Evolutionary conservation across 2,888 invertebrate species (phyloP).

Genomic region (Leucophenga maculata): DNA sequence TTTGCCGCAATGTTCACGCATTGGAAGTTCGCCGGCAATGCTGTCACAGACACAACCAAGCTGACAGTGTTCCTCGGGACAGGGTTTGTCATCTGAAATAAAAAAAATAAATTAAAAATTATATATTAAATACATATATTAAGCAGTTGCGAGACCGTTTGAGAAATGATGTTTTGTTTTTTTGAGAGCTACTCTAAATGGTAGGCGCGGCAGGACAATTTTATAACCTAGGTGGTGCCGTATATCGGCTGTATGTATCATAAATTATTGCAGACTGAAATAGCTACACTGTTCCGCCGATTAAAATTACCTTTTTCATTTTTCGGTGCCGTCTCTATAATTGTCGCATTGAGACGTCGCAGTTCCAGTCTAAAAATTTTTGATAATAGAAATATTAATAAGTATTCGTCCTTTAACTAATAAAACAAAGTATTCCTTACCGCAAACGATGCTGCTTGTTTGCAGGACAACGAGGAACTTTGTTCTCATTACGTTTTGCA

Average conservation of each 20-base stretch:
- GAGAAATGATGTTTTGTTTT: neutral
- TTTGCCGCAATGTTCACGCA: conserved; percentile 77
- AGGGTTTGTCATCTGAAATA: conserved; percentile 66
- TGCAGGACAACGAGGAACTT: conserved; percentile 22
- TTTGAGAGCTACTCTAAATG: too few species aligned
- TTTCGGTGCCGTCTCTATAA: conserved; percentile 74
- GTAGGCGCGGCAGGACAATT: too few species aligned
- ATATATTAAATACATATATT: neutral
- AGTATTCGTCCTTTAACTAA: neutral
- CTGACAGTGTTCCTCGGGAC: conserved; percentile 75
- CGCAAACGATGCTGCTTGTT: conserved; percentile 63
- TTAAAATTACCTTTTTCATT: conserved; percentile 54
- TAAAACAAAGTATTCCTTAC: conserved; percentile 42
- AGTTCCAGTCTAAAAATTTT: conserved; percentile 74
- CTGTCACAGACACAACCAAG: conserved; percentile 81
- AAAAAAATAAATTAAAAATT: too few species aligned
- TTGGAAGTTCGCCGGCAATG: conserved; percentile 72
- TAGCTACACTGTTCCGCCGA: too few species aligned
- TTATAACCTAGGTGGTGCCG: too few species aligned
- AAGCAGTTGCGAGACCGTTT: too few species aligned
- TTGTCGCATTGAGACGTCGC: conserved; percentile 78
- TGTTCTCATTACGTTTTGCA: conserved; percentile 20
- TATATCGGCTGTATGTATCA: too few species aligned
- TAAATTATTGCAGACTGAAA: too few species aligned
- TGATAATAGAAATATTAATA: too few species aligned